These are phyloP conservation scores for Athene cunicularia DNA, from an alignment of 2,113 vertebrate species.

Conservation along the genomic window DNA sequence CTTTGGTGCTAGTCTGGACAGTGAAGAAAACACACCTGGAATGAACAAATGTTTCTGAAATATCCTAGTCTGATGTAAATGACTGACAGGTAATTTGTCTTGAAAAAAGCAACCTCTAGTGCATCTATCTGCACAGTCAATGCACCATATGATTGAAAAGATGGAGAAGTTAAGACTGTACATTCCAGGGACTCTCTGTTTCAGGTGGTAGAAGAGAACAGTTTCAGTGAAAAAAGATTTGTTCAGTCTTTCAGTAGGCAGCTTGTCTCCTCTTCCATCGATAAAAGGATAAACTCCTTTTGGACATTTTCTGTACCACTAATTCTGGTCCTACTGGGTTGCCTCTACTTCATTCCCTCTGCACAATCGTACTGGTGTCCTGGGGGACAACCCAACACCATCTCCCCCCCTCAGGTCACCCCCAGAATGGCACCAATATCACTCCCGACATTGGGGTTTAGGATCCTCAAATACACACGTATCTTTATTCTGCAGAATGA, in stretches of 20 bases:
- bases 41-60: background rate
- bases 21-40: background rate
- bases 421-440: background rate
- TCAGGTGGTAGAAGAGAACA: background rate
- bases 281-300: background rate
- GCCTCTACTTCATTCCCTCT: background rate
- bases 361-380: background rate
- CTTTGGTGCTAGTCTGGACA: background rate
- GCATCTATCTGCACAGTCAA: accelerated
- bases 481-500: background rate
- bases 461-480: background rate
- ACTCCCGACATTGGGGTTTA: background rate
- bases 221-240: background rate
- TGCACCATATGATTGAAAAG: background rate
- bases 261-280: background rate
- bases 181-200: background rate
- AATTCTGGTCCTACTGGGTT: background rate
- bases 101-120: background rate
- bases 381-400: background rate
- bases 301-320: background rate
- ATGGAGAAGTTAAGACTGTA: background rate
- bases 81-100: constrained; percentile 25
- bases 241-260: background rate
- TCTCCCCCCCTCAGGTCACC: background rate
- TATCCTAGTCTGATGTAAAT: background rate